These are phyloP conservation scores for Lottia gigantea DNA, from an alignment of 2,888 invertebrate genomes.

Conservation along the genomic window DNA sequence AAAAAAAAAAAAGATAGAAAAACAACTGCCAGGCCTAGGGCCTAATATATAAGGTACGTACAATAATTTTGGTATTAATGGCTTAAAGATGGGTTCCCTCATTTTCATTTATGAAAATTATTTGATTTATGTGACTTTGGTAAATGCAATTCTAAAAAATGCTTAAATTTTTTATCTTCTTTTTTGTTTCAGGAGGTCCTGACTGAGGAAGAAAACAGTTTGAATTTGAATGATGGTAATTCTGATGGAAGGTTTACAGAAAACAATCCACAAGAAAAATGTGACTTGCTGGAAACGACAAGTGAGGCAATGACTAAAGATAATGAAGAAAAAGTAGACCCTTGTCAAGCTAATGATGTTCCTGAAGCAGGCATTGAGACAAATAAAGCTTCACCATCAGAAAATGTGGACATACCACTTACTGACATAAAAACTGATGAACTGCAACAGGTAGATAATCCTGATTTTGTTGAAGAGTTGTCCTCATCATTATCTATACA, in stretches of 20 bases:
- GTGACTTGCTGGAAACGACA: neutral
- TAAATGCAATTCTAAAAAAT: too few relatives aligned
- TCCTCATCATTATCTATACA: neutral
- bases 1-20: too few relatives aligned
- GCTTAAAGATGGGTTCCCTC: too few relatives aligned
- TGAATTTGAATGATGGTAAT: slow-evolving; percentile 7
- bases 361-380: slow-evolving; percentile 10
- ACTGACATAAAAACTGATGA: slow-evolving; percentile 10
- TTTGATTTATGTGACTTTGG: too few relatives aligned
- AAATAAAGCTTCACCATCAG: neutral
- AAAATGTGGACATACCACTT: neutral
- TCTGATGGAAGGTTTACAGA: neutral
- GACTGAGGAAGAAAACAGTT: slow-evolving; percentile 10
- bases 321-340: slow-evolving; percentile 9
- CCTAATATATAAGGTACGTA: too few relatives aligned
- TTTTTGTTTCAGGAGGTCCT: neutral
- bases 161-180: too few relatives aligned
- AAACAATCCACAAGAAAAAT: too few relatives aligned
- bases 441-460: neutral
- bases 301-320: neutral
- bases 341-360: slow-evolving; percentile 17
- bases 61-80: too few relatives aligned
- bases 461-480: slow-evolving; percentile 1
- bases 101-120: too few relatives aligned
- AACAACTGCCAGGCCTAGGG: too few relatives aligned